Evolutionary conservation across 2,113 vertebrate genomes (phyloP), one percentile per base, ranked within the genome.

Genomic region (Gyps fulvus): DNA sequence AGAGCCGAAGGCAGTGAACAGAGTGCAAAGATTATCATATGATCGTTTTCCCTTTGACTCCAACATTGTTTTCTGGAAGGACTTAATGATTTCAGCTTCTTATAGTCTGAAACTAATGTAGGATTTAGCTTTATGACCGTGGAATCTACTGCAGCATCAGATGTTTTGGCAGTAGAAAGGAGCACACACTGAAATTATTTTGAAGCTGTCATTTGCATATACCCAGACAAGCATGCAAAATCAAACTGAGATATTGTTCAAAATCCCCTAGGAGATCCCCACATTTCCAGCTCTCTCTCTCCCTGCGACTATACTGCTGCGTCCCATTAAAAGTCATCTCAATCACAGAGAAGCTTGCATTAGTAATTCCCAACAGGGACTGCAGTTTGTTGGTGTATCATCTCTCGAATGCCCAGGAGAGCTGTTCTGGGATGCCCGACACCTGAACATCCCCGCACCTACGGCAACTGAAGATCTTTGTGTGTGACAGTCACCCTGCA

Each of bases 211-310:
- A 91, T 94, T 88, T 94, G 74, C 71, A 77, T 83, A 45, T 29
- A 86, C 5, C 38, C 74, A 92, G 90, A 69, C 34, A 90, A 66
- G 49, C 82, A 92, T 86, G 79, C 54, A 77, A 94, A 96, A 77
- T 90, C 90, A 94, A 91, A 92, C 62, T 15, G 82, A 83, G 54
- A 80, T 54, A 90, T 55, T 94, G 69, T 80, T 92, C 63, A 83
- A 84, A 91, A 66, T 84, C 89, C 80, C 89, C n/a, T 34, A 19
- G 73, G 94, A 94, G 63, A 81, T 54, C 52, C 50, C 67, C 20
- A 50, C 14, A 50, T 83, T 95, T 89, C 59, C 89, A 58, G 12
- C 43, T 66, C 11, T 1, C 45, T 74, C 36, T 38, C 23, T 52
- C 50, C 38, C 58, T 2, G 2, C 19, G 16, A 67, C 11, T 22